phyloP scores from a whole-genome alignment of 2,113 vertebrate genomes.

The Boulengeromyrus knoepffleri region DNA sequence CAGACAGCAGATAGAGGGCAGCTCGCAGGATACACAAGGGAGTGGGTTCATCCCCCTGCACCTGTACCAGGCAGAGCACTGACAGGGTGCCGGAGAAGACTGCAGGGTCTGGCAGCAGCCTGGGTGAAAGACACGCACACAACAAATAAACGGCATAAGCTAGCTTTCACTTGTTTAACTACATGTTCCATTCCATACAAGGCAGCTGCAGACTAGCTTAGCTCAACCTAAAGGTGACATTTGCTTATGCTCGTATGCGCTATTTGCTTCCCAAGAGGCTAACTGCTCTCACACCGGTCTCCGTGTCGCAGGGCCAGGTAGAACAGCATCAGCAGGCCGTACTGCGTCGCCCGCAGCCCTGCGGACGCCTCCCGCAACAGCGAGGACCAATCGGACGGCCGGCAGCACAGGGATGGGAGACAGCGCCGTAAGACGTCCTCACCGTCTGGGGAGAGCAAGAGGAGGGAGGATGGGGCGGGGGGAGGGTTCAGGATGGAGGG shows the following conservation, averaged over 20 bases:
- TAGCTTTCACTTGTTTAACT: not conserved
- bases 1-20: slow-evolving; percentile 75
- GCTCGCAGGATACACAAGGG: slow-evolving; percentile 64
- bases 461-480: slow-evolving; percentile 11
- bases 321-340: slow-evolving; percentile 71
- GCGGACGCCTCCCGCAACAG: slow-evolving; percentile 60
- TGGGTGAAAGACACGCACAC: slow-evolving; percentile 36
- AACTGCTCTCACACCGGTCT: slow-evolving; percentile 66
- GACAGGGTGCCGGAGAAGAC: slow-evolving; percentile 69
- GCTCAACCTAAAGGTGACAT: not conserved
- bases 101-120: slow-evolving; percentile 74
- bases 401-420: slow-evolving; percentile 69
- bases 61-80: slow-evolving; percentile 67
- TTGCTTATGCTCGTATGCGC: too few relatives aligned
- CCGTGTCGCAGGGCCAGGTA: slow-evolving; percentile 66
- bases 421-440: slow-evolving; percentile 62
- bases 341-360: slow-evolving; percentile 63
- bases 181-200: not conserved
- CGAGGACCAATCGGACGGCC: slow-evolving; percentile 65
- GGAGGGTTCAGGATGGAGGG: slow-evolving; percentile 9
- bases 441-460: slow-evolving; percentile 47
- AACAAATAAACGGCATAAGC: not conserved
- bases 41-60: slow-evolving; percentile 49
- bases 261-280: not conserved
- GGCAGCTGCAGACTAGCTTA: not conserved